phyloP scores from a whole-genome alignment of 1,140 invertebrate species.

The Cyphomyrmex costatus region DNA sequence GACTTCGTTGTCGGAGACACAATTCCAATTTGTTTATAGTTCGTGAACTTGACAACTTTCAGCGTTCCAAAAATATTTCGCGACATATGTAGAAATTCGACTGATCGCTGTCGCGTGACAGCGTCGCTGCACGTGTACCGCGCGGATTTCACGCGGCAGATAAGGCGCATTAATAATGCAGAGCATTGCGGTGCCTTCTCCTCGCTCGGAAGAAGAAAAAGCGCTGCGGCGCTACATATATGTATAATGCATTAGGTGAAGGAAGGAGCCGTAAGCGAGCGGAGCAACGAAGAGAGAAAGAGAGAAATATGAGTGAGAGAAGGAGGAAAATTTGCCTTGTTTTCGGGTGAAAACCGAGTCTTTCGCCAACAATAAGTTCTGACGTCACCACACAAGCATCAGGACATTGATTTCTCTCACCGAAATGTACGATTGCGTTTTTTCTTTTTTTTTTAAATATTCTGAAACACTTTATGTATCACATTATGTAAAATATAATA shows the following conservation, averaged over 20 bases:
- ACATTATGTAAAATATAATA: neutral
- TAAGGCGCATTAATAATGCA: constrained; percentile 55
- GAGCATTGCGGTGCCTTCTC: constrained; percentile 18
- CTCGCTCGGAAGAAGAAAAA: constrained; percentile 28
- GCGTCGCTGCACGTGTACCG: too few relatives aligned
- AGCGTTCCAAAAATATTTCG: neutral
- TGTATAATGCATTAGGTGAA: constrained; percentile 50
- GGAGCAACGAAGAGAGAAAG: neutral
- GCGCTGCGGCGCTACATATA: constrained; percentile 45
- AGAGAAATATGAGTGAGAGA: neutral
- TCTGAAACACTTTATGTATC: neutral
- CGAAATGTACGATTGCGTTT: neutral
- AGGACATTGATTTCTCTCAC: constrained; percentile 8
- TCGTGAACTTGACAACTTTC: neutral
- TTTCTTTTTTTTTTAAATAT: constrained; percentile 5
- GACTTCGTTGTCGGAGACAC: neutral
- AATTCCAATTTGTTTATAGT: neutral
- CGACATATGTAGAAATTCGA: neutral
- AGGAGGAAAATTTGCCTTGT: constrained; percentile 1
- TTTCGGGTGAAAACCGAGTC: constrained; percentile 21
- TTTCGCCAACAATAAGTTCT: neutral
- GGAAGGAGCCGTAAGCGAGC: constrained; percentile 3
- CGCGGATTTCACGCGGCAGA: constrained; percentile 25
- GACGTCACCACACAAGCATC: neutral
- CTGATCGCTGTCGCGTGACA: neutral